Percentiles rank a stretch among this genome's conserved stretches.
phyloP scores from a whole-genome alignment of 2,888 invertebrate species.

The Drosophila mulleri region DNA sequence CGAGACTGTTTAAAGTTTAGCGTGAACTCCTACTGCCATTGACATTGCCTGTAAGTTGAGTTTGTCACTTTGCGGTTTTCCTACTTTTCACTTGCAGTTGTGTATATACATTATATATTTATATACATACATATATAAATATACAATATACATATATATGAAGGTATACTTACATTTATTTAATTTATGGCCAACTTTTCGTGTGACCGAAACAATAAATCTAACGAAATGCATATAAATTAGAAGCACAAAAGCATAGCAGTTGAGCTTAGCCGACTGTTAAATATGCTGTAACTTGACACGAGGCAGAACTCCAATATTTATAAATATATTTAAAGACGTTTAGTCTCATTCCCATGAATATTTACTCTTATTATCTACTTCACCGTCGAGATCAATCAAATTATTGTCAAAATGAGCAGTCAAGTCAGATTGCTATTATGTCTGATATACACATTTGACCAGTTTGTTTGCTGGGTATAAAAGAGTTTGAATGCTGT shows the following conservation, averaged over 20 bases:
- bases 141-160: background rate
- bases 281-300: background rate
- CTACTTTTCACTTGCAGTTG: conserved; percentile 23
- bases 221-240: conserved; percentile 54
- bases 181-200: conserved; percentile 64
- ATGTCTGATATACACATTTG: background rate
- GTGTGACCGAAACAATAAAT: conserved; percentile 71
- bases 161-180: background rate
- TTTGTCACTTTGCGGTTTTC: conserved; percentile 29
- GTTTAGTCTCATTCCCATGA: too few species aligned
- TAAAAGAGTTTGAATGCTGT: conserved; percentile 19
- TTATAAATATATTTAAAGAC: too few species aligned
- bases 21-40: conserved; percentile 19
- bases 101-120: background rate
- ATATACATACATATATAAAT: background rate
- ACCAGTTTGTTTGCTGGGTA: background rate
- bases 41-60: conserved; percentile 19
- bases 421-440: background rate
- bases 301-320: background rate
- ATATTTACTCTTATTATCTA: background rate
- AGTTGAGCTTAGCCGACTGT: background rate
- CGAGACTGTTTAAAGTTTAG: conserved; percentile 35
- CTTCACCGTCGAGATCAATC: background rate
- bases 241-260: conserved; percentile 12
- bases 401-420: background rate